Base-by-base conservation (phyloP, 2,113 vertebrate genomes). In the Tympanuchus pallidicinctus region DNA sequence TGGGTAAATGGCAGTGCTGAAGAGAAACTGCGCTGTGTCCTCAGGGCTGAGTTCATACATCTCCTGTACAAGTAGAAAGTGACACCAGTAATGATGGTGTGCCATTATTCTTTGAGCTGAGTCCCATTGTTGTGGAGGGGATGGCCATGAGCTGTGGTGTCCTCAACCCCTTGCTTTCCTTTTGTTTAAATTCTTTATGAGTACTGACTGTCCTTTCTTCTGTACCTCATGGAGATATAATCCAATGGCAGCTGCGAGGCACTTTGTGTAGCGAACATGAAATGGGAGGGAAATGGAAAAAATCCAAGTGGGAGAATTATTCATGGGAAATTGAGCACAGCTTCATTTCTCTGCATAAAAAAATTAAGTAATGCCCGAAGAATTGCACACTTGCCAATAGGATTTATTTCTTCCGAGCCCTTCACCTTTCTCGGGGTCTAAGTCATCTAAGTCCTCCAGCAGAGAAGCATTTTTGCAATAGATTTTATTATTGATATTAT, bases 291-390 rank as follows among this genome's bases (percentile, higher is more conserved):
- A 91, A 94, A 93, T 61, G 19, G 73, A 94, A 81, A 69, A 92
- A 90, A 92, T 88, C 86, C 89, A 81, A 90, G 69, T 52, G 70
- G 57, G 40, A 94, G 94, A 96, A 95, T 94, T 94, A 94, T 95
- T 95, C 75, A 89, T 93, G 94, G 88, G 67, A 94, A 94, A 94
- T 86, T 96, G 87, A 97, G 65, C 80, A 74, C 67, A 95, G 85
- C 73, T 95, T 91, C 75, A 89, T 96, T 95, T 94, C 74, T 90
- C 89, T 64, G 80, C 75, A 94, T 92, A 85, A 93, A 93, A 50
- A 95, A 92, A 88, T 75, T 71, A 89, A 94, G 60, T 56, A 72
- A 65, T 70, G 47, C 73, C 90, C 47, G 74, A 94, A 91, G 80
- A 95, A 88, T 81, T 82, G 79, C 10, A 59, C 19, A 40, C 82